These are phyloP conservation scores for Hecatera dysodea DNA, from an alignment of 2,888 invertebrate genomes.

Conservation along the genomic window DNA sequence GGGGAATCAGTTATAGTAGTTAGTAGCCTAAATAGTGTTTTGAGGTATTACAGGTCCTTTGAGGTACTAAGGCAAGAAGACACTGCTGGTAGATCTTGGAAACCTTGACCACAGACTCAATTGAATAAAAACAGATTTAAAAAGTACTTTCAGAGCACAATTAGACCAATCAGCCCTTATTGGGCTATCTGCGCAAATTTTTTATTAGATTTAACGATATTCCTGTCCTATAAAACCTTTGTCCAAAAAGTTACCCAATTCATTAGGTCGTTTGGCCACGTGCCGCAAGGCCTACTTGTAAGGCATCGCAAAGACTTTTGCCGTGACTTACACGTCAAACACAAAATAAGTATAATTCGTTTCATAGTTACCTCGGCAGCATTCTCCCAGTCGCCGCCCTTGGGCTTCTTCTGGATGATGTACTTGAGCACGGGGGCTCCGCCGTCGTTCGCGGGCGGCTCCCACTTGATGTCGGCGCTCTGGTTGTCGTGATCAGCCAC, in stretches of 20 bases:
- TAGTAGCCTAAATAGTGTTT: background rate
- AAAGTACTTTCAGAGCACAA: background rate
- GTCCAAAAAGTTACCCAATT: too few species aligned
- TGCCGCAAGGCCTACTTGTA: too few species aligned
- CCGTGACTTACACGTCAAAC: background rate
- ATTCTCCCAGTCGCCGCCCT: constrained; percentile 97
- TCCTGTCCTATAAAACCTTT: too few species aligned
- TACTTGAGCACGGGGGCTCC: constrained; percentile 98
- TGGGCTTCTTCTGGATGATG: constrained; percentile 97
- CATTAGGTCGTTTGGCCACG: too few species aligned
- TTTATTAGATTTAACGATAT: too few species aligned
- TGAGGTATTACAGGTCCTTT: background rate
- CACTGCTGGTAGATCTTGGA: background rate
- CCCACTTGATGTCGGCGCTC: constrained; percentile 98
- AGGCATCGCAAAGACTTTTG: too few species aligned
- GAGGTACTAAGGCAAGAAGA: background rate
- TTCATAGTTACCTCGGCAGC: constrained; percentile 93
- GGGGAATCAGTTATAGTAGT: background rate
- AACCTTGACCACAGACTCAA: background rate
- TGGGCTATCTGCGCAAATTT: too few species aligned
- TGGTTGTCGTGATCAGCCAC: constrained; percentile 98
- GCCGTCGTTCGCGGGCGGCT: constrained; percentile 96
- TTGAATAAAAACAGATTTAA: background rate
- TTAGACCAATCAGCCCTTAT: too few species aligned
- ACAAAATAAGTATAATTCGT: background rate